phyloP scores from a whole-genome alignment of 1,140 invertebrate genomes.

The Sinonovacula constricta region DNA sequence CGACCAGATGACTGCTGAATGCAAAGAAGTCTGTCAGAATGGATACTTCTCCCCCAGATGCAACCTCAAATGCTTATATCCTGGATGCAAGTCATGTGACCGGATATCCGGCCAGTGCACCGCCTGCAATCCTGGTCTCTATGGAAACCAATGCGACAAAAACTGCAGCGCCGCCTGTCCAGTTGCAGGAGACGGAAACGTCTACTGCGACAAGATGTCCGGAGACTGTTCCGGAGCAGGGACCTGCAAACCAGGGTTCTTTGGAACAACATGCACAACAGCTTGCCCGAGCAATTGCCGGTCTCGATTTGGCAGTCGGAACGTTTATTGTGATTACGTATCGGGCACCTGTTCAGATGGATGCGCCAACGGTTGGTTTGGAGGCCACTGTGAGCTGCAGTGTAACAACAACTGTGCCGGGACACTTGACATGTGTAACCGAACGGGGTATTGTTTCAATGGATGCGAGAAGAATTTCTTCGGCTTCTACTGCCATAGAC shows the following conservation, averaged over 20 bases:
- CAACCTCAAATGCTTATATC: not conserved
- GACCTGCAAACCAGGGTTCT: slow-evolving; percentile 10
- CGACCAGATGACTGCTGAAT: slow-evolving; percentile 6
- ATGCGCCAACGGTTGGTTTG: slow-evolving; percentile 21
- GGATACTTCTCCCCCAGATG: slow-evolving; percentile 8
- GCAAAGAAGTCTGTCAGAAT: not conserved
- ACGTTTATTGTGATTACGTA: slow-evolving; percentile 16
- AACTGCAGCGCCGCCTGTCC: slow-evolving; percentile 19
- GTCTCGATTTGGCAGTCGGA: not conserved
- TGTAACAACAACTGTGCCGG: slow-evolving; percentile 19
- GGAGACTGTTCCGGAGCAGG: slow-evolving; percentile 1
- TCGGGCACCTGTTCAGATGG: slow-evolving; percentile 17
- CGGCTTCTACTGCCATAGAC: slow-evolving; percentile 11
- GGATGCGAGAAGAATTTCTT: slow-evolving; percentile 27
- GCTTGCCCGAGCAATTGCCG: not conserved
- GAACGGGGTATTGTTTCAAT: slow-evolving; percentile 10
- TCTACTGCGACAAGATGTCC: not conserved
- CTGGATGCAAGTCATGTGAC: slow-evolving; percentile 15
- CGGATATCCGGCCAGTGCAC: slow-evolving; percentile 7
- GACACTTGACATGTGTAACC: not conserved
- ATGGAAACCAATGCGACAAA: slow-evolving; percentile 3
- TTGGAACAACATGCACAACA: not conserved
- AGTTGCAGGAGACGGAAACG: not conserved
- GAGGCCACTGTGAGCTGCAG: slow-evolving; percentile 15
- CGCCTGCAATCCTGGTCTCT: slow-evolving; percentile 2